Base-by-base conservation (phyloP, 2,797 vertebrate genomes). In the Octomys mimax region DNA sequence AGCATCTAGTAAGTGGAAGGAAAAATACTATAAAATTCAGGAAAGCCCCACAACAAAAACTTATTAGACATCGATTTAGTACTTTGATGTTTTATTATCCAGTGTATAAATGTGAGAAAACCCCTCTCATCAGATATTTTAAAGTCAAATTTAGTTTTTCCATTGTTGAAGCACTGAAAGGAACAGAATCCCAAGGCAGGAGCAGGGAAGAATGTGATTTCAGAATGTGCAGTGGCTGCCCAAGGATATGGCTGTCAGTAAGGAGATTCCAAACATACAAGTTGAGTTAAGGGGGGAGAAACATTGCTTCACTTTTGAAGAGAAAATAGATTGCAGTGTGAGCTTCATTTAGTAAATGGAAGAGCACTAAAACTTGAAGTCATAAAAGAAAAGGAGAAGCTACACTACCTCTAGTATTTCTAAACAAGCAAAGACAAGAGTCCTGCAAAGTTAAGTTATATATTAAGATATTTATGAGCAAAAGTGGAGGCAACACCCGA, bases 131-230 rank as follows among this genome's bases (percentile, higher is more conserved):
- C 11, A 68, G 62, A 92, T 75, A 10, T 83, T 64, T 64, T 87
- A 87, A 92, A 81, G 64, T 84, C 33, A 95, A 64, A 52, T 54
- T 90, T 92, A 93, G 3, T 64, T 70, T 92, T 90, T 87, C 9
- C 46, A 77, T 61, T 92, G 96, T 80, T 84, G 62, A 36, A 91
- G 33, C 80, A 66, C 42, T 49, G 52, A 82, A 88, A 84, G 62
- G 21, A 91, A 71, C 21, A 88, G n/a, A 83, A 61, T 61, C 42
- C 70, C 14, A 71, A 57, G 6, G 8, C 71, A 1, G 2, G 75
- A 87, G 61, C 31, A 73, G 52, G 80, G 10, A 64, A 83, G 18
- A 77, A 75, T 26, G 6, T 31, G 33, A 57, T 57, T 66, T 77
- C 33, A 92, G 59, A 68, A 81, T 24, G 5, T 68, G 16, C 19